Evolutionary conservation across 2,113 vertebrate species (phyloP), one percentile per base, ranked within the genome.

Genomic region (Polyodon spathula): DNA sequence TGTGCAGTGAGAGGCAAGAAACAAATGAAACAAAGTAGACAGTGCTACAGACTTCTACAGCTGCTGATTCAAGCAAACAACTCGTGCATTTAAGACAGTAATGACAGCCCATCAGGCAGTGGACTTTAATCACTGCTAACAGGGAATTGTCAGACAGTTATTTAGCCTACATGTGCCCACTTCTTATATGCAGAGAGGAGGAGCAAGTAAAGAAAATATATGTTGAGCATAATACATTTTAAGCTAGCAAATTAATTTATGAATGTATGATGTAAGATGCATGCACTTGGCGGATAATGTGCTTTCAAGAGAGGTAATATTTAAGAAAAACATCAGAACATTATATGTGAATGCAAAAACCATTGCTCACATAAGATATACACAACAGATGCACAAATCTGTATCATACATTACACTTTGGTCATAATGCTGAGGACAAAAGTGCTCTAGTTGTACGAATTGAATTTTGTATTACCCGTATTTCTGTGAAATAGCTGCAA

Each of bases 391-490:
- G 27, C 3, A 27, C 27, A 27, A 27, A 27, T 27, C 27, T 27
- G 27, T 27, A 27, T 27, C 27, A 27, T 27, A 27, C 27, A 27
- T 27, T 3, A 27, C 27, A 27, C 27, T 27, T 27, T 27, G 27
- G 27, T 27, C 27, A 27, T 27, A 27, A 27, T 3, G 27, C 27
- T 27, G 27, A 27, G 27, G 1, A 27, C 3, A 27, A 27, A 27
- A 27, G 2, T 27, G 27, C 27, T 27, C 2, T 27, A 27, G 15
- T 50, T 50, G n/a, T 41, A 73, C 73, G 75, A 71, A 69, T 66
- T 78, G 74, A 76, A 79, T 80, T 81, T 79, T 81, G 61, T 56
- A 73, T 78, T 76, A 76, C 63, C 63, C 65, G 77, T 80, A 81
- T 75, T 60, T 71, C 75, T 78, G 73, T 75, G 12, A 58, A 63